A percentile compares a stretch with the other conserved stretches of the same genome.
These are phyloP conservation scores for Microctonus aethiopoides DNA, from an alignment of 2,888 invertebrate genomes.

Conservation along the genomic window DNA sequence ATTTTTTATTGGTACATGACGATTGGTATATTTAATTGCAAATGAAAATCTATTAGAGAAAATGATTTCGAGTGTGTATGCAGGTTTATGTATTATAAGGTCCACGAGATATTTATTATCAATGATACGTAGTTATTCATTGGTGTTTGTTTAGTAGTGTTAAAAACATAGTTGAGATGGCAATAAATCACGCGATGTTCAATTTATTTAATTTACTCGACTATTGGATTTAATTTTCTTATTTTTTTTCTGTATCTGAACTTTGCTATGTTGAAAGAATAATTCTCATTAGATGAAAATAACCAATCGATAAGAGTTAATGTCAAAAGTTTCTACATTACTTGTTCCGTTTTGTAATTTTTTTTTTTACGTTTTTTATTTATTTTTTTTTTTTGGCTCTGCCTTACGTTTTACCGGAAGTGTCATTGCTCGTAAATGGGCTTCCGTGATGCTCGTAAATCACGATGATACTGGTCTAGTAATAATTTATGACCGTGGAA, in stretches of 20 bases:
- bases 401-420: constrained; percentile 13
- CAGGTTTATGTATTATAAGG: neutral
- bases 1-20: too few relatives aligned
- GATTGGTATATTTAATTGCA: too few relatives aligned
- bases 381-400: neutral
- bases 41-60: neutral
- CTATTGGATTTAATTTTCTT: neutral
- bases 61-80: neutral
- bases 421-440: constrained; percentile 25
- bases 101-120: neutral
- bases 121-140: neutral
- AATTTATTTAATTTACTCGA: neutral
- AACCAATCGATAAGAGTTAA: neutral
- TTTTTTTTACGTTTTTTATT: too few relatives aligned
- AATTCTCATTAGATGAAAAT: neutral
- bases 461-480: constrained; percentile 31
- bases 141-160: neutral
- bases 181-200: neutral
- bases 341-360: neutral
- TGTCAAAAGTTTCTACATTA: constrained; percentile 4
- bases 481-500: constrained; percentile 11
- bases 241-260: neutral
- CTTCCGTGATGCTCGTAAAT: constrained; percentile 35
- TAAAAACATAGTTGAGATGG: neutral
- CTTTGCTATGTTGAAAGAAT: neutral